Base-by-base conservation (phyloP, 2,797 vertebrate species). In the Sciurus vulgaris region DNA sequence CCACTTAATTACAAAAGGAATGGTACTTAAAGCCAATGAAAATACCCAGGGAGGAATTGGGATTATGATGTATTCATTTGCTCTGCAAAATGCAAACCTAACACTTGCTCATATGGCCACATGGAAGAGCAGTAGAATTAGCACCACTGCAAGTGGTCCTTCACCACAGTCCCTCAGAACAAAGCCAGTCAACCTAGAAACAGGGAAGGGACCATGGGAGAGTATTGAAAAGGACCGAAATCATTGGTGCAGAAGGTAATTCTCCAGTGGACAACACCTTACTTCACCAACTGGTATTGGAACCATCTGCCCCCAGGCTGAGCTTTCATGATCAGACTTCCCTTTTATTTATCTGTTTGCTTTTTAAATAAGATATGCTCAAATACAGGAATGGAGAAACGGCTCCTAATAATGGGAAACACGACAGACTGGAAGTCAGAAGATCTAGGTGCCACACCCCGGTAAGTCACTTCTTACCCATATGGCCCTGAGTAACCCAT, bases 1-100 rank as follows among this genome's bases (percentile, higher is more conserved):
- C 69, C 88, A 93, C 74, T 96, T 96, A 97, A 93, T 97, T 94
- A 94, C 89, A 72, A 92, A 95, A 96, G 59, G 51, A 95, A 82
- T 47, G 67, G 65, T 81, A 41, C 76, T 88, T 47, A 69, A 91
- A 96, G 94, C 72, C 96, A 96, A 96, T 24, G 61, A 95, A 93
- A 97, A 95, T 94, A 92, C 73, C 85, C 38, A 63, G 74, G 93
- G 86, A 96, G 78, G n/a, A 94, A 72, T 5, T 79, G 88, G 67
- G 65, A 77, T 91, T 86, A 70, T 67, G 87, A 93, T 6, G 7
- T 85, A 22, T 10, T 93, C 69, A 38, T 95, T 94, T 95, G 76
- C 77, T 88, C 51, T 59, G 63, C 41, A 54, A 79, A 95, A n/a
- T 24, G 12, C 67, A 95, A 88, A 81, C 69, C 74, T 81, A 88